Evolutionary conservation across 2,888 invertebrate species (phyloP), one percentile per base, ranked within the genome.

Genomic region (Gortyna flavago): DNA sequence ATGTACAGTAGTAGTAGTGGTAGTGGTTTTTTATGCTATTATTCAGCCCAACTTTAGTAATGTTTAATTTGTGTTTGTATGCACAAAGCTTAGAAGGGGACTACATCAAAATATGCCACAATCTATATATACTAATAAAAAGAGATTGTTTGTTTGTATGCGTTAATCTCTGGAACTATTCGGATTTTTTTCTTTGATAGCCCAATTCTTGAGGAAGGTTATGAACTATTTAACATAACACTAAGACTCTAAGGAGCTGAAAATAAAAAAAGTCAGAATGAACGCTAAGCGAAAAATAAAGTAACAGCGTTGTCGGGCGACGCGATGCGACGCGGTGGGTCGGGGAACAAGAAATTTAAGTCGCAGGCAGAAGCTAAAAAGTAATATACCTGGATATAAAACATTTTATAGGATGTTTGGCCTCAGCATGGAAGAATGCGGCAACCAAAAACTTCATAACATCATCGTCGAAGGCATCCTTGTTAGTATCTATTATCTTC

Each of bases 401-500:
- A 84, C 94, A 93, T 89, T 96, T 96, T 0, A 95, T 89, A 11
- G 96, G 96, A 86, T 96, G 96, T 86, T 95, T 96, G 2, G 91
- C 81, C 41, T 94, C 94, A 16, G 95, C 93, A 75, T 94, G 86
- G 73, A 95, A 89, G 80, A 93, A 96, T 5, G 93, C 89, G 18
- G 89, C 70, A 21, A 92, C 94, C 25, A 96, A 86, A 80, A 96
- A 94, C 35, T 87, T 84, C 3, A 93, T 82, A 8, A 87, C 66
- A n/a, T 87, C 85, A 41, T 61, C 25, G 41, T 91, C 81, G 9
- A 59, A 48, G 3, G 72, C 62, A 6, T 86, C 82, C 72, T 83
- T 84, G 5, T 81, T 74, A 21, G 75, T 77, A 41, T 88, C 87
- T 48, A 94, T 77, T 38, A 93, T 88, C 25, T 86, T 87, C 88